A percentile compares a stretch with the other conserved stretches of the same genome.
These are phyloP conservation scores for Procambarus virginalis DNA, from an alignment of 1,140 invertebrate genomes.

Conservation along the genomic window DNA sequence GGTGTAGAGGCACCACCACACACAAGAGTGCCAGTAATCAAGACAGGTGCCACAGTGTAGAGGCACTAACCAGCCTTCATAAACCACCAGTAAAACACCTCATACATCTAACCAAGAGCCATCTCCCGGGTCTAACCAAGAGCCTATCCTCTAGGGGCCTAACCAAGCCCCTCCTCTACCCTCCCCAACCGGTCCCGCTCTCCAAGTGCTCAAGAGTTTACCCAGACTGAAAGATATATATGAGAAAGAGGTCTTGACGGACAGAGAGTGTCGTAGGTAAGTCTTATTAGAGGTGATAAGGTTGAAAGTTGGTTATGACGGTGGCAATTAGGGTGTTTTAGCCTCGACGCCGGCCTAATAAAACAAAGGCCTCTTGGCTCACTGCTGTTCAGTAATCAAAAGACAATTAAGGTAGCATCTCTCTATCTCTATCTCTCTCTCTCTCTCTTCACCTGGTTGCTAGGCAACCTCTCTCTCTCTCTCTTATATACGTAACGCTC, in stretches of 20 bases:
- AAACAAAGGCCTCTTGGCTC: constrained; percentile 31
- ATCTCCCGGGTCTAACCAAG: neutral
- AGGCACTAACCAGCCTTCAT: neutral
- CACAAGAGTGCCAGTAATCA: too few relatives aligned
- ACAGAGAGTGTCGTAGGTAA: neutral
- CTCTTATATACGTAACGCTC: neutral
- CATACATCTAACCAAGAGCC: too few relatives aligned
- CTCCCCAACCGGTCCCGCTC: too few relatives aligned
- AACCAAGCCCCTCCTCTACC: too few relatives aligned
- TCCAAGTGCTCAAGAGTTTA: too few relatives aligned
- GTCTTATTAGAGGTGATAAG: too few relatives aligned
- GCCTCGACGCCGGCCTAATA: constrained; percentile 32
- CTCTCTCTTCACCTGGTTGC: too few relatives aligned
- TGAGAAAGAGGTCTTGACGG: neutral
- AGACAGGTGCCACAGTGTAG: too few relatives aligned
- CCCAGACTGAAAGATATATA: too few relatives aligned
- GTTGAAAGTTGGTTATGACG: too few relatives aligned
- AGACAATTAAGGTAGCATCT: constrained; percentile 41
- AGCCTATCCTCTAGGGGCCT: too few relatives aligned
- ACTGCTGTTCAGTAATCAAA: constrained; percentile 30
- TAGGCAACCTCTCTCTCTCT: neutral
- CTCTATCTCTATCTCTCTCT: constrained; percentile 1
- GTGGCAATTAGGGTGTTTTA: constrained; percentile 20
- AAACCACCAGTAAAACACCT: neutral
- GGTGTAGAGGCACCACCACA: too few relatives aligned